Evolutionary conservation across 2,113 vertebrate species (phyloP), one percentile per base, ranked within the genome.

Genomic region (Furnarius figulus): DNA sequence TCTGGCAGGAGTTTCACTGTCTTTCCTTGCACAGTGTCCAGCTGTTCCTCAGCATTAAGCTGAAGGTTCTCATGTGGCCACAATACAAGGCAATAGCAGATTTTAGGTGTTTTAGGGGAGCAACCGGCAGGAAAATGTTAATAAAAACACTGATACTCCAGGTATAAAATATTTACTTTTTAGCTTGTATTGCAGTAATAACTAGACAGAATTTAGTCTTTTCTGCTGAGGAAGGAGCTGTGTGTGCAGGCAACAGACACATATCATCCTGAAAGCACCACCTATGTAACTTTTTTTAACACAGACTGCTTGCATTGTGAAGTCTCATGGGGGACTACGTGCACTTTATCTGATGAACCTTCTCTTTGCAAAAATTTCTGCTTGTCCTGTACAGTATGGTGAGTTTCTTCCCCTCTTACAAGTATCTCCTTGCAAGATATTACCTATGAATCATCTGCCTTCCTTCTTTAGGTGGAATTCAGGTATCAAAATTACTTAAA

Each of bases 301-400:
- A 9, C 35, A 10, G 1, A 12, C 35, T 42, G 37, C 59, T 37
- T 52, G 44, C 4, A 0, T 25, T 37, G 50, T 16, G 9, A 3
- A 6, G 46, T 47, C 28, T 47, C 22, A 0, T 15, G 16, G 24
- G 20, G 6, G 1, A 1, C 30, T n/a, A 0, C 1, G 14, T 17
- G 31, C 11, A 1, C 27, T 66, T 56, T 13, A 16, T 30, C 23
- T 44, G 31, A 42, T 39, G 22, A 80, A 23, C 30, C 23, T 12
- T 79, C 23, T 55, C 18, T 22, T 3, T 53, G 40, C 24, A 12
- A 49, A 22, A 8, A 4, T 9, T 55, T 31, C 11, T 92, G 7
- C 12, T 47, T 0, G n/a, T 77, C 16, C 49, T 74, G 28, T n/a
- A 1, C 3, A 0, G 12, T 5, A 0, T 2, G 6, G 5, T 16